Percentiles rank a stretch among this genome's conserved stretches.
phyloP scores from a whole-genome alignment of 2,113 vertebrate genomes.

The Ardeotis arabs region DNA sequence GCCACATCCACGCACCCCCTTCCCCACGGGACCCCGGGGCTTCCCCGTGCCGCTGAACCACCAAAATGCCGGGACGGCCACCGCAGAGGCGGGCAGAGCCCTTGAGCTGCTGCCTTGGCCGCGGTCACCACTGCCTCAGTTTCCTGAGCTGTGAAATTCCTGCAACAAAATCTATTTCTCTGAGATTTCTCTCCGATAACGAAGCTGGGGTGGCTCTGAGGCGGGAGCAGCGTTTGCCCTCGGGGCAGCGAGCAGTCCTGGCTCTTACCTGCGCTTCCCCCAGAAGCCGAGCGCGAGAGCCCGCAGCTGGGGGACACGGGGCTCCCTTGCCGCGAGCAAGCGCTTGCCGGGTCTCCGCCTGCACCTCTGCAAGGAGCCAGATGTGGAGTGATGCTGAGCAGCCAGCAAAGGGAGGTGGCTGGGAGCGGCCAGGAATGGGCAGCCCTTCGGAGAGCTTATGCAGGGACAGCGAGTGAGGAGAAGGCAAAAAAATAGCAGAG shows the following conservation, averaged over 20 bases:
- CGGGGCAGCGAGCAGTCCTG: background rate
- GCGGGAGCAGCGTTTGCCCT: background rate
- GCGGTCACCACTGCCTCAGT: background rate
- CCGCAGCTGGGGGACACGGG: background rate
- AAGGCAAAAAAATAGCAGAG: background rate
- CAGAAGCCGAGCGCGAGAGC: fast-evolving
- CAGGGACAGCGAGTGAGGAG: background rate
- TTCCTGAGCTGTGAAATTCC: background rate
- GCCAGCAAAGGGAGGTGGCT: background rate
- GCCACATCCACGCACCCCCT: background rate
- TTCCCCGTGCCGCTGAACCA: background rate
- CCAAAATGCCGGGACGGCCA: fast-evolving
- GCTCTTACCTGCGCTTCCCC: fast-evolving
- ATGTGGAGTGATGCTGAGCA: background rate
- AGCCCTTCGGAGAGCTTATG: background rate
- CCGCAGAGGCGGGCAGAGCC: fast-evolving
- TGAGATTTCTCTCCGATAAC: background rate
- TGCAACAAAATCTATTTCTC: background rate
- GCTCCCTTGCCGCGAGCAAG: fast-evolving
- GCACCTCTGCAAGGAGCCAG: background rate
- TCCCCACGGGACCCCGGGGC: background rate
- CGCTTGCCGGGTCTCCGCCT: background rate
- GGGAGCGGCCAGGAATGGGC: background rate
- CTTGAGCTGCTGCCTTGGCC: background rate
- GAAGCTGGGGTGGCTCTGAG: background rate